Evolutionary conservation across 2,797 vertebrate species (phyloP).

Genomic region (Lithobates sylvaticus): DNA sequence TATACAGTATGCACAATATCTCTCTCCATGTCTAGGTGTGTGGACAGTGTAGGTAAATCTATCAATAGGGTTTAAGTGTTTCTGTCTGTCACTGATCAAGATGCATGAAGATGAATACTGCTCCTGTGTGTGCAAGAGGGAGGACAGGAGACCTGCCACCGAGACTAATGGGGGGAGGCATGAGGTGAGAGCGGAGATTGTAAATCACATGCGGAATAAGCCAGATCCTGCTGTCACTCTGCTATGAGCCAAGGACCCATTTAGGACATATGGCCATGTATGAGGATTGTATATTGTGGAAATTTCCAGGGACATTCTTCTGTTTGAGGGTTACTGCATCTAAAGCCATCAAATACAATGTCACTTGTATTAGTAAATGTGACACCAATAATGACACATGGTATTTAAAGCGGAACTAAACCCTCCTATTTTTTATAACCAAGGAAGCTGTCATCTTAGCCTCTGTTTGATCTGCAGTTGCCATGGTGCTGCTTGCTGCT

Average conservation of each 20-base stretch:
- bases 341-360: too few species aligned
- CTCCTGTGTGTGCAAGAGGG: not conserved
- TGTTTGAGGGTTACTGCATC: too few species aligned
- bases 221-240: conserved; percentile 13
- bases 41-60: conserved; percentile 34
- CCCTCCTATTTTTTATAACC: too few species aligned
- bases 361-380: too few species aligned
- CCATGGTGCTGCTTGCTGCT: too few species aligned
- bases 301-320: too few species aligned
- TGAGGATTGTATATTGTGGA: not conserved
- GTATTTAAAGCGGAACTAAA: too few species aligned
- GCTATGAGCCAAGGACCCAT: conserved; percentile 1
- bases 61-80: conserved; percentile 27
- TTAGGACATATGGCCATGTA: not conserved
- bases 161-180: conserved; percentile 38
- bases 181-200: conserved; percentile 45
- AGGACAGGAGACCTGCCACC: conserved; percentile 40
- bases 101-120: conserved; percentile 49
- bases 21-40: not conserved
- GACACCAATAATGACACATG: too few species aligned
- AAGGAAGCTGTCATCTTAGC: too few species aligned
- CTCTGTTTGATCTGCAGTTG: too few species aligned
- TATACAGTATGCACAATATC: too few species aligned
- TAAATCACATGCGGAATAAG: conserved; percentile 52
- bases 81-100: conserved; percentile 21